Conservation (phyloP, 1,140 invertebrate species). For the Nylanderia fulva region DNA sequence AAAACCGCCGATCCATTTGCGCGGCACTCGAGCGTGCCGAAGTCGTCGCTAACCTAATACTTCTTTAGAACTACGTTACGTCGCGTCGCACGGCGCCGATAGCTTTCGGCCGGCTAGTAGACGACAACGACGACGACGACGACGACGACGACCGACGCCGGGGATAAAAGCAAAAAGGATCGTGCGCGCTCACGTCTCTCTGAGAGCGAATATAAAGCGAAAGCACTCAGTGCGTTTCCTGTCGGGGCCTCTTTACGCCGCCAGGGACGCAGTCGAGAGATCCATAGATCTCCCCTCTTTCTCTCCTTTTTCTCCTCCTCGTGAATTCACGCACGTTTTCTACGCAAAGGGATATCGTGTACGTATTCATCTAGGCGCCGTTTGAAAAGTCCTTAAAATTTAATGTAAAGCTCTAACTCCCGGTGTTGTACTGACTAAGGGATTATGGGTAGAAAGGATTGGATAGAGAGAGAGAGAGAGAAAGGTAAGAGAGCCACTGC, state of each 20-base stretch:
- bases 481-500: slow-evolving; percentile 7
- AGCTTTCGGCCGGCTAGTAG: slow-evolving; percentile 60
- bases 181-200: slow-evolving; percentile 34
- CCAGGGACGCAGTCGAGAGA: slow-evolving; percentile 37
- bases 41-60: slow-evolving; percentile 58
- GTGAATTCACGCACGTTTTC: slow-evolving; percentile 19
- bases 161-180: slow-evolving; percentile 64
- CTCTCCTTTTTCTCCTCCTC: neutral
- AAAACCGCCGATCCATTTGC: slow-evolving; percentile 59
- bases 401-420: slow-evolving; percentile 70
- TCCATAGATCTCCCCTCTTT: neutral
- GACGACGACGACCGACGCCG: slow-evolving; percentile 10
- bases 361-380: slow-evolving; percentile 51
- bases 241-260: slow-evolving; percentile 55
- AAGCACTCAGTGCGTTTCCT: slow-evolving; percentile 72
- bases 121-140: slow-evolving; percentile 20
- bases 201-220: slow-evolving; percentile 62
- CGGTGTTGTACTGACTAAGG: slow-evolving; percentile 60
- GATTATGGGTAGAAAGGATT: slow-evolving; percentile 62
- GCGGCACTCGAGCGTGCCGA: slow-evolving; percentile 57
- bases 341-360: slow-evolving; percentile 13
- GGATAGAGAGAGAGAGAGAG: too few species aligned
- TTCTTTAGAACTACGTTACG: slow-evolving; percentile 39
- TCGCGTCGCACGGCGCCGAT: slow-evolving; percentile 48
- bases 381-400: slow-evolving; percentile 75